These are phyloP conservation scores for Pegea sp. DNA, from an alignment of 23 tunicate species.

Conservation along the genomic window DNA sequence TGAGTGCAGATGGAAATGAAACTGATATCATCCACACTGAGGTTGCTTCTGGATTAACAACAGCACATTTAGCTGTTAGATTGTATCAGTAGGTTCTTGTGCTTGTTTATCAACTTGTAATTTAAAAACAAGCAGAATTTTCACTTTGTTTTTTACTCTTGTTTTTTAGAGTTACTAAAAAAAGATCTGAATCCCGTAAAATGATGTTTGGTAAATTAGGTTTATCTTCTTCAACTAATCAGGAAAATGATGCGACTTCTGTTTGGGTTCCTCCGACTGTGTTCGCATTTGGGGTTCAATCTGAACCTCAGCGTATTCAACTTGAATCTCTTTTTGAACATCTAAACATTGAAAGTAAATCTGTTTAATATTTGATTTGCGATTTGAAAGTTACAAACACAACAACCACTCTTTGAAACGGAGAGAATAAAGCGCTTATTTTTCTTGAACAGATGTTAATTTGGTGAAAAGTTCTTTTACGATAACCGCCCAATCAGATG, in stretches of 20 bases:
- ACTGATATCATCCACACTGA: slow-evolving; percentile 70
- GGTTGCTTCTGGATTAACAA: slow-evolving; percentile 69
- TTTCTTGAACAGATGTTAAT: not conserved
- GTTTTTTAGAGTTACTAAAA: slow-evolving; percentile 29
- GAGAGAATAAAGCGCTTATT: not conserved
- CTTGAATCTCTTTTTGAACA: slow-evolving; percentile 11
- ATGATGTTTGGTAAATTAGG: slow-evolving; percentile 41
- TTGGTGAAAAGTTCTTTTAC: no score
- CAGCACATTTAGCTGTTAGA: slow-evolving; percentile 65
- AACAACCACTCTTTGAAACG: not conserved
- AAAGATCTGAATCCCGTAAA: slow-evolving; percentile 22
- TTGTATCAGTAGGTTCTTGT: slow-evolving; percentile 30
- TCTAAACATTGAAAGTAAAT: not conserved
- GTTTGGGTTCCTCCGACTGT: slow-evolving; percentile 55
- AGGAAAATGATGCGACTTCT: slow-evolving; percentile 4
- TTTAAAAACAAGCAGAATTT: not conserved
- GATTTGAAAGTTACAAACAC: not conserved
- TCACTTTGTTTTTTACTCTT: not conserved
- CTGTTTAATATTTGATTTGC: not conserved
- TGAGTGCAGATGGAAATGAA: slow-evolving; percentile 61
- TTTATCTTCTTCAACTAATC: no score
- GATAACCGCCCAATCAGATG: no score
- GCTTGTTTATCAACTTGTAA: not conserved
- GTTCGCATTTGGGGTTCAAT: slow-evolving; percentile 46
- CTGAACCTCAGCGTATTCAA: slow-evolving; percentile 29